These are phyloP conservation scores for Trematocara macrostoma DNA, from an alignment of 2,113 vertebrate genomes.

Conservation along the genomic window DNA sequence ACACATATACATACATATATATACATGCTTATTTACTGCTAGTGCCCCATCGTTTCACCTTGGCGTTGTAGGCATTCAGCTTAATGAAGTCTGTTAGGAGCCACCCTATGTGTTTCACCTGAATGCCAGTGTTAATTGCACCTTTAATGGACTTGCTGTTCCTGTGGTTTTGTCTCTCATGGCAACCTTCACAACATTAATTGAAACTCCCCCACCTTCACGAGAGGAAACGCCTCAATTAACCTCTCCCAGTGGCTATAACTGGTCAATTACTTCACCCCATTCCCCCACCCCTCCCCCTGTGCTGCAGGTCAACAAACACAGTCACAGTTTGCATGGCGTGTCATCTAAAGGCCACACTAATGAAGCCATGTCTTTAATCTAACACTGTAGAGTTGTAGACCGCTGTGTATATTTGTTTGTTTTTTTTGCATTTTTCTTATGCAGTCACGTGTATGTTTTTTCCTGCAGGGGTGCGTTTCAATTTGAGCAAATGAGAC, in stretches of 20 bases:
- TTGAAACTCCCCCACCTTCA: conserved; percentile 58
- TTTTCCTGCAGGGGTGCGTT: not conserved
- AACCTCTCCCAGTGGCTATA: conserved; percentile 47
- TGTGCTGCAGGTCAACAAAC: conserved; percentile 38
- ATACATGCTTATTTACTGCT: not conserved
- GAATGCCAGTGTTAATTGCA: conserved; percentile 57
- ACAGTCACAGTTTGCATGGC: not conserved
- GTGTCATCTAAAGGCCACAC: conserved; percentile 12
- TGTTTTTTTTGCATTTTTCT: not conserved
- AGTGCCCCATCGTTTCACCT: not conserved
- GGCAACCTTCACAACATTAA: conserved; percentile 62
- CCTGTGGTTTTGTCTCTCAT: conserved; percentile 47
- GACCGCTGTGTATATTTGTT: not conserved
- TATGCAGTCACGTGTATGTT: not conserved
- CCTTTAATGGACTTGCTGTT: conserved; percentile 53
- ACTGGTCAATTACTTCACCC: conserved; percentile 54
- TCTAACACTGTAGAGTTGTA: not conserved
- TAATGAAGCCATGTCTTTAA: not conserved
- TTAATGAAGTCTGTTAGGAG: conserved; percentile 41
- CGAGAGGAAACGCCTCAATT: conserved; percentile 56
- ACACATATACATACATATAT: not conserved
- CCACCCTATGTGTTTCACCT: conserved; percentile 22
- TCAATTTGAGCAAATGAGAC: not conserved
- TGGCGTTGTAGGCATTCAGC: not conserved
- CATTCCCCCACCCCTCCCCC: not conserved